Evolutionary conservation across 1,140 invertebrate genomes (phyloP), one percentile per base, ranked within the genome.

Genomic region (Marisa cornuarietis): DNA sequence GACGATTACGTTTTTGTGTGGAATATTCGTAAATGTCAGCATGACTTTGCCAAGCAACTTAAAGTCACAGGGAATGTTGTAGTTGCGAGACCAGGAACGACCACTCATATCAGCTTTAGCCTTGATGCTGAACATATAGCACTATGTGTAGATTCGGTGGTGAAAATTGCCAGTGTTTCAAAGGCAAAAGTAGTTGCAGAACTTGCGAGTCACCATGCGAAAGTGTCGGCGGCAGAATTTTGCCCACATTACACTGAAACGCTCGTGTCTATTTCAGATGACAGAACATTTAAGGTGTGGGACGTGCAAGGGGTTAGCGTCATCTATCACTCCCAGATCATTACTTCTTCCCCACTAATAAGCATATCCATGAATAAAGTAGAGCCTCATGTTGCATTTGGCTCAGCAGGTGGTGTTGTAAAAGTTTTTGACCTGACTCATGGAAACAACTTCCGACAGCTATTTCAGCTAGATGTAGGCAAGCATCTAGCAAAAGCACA

Each of bases 271-370:
- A 83, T 87, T 62, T 88, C 88, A 31, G 89, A 90, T 71, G 90
- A 91, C 71, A 78, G 88, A 16, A 89, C 88, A 71, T 90, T 89
- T 79, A 90, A 87, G 81, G 85, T 91, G 9, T 91, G 90, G 90
- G 83, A 90, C 78, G 77, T 89, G 4, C 71, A 77, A 31, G 82
- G 85, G 58, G 63, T 82, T 2, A 79, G 77, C 0, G 76, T 90
- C 20, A 66, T 90, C 0, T 89, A 90, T 81, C 87, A 88, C 78
- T 89, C 88, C 18, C 80, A 84, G 5, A 88, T 90, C 24, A 79
- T 90, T 20, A 86, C 87, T 22, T 83, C 88, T 14, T 87, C 88
- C 42, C 87, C 88, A 16, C 86, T 90, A 42, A 85, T 89, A 49
- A 84, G 85, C 78, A 26, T 91, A n/a, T 80, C 83, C 11, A 89